Percentiles rank a stretch among this genome's conserved stretches.
phyloP scores from a whole-genome alignment of 2,888 invertebrate species.

The Limenitis camilla region DNA sequence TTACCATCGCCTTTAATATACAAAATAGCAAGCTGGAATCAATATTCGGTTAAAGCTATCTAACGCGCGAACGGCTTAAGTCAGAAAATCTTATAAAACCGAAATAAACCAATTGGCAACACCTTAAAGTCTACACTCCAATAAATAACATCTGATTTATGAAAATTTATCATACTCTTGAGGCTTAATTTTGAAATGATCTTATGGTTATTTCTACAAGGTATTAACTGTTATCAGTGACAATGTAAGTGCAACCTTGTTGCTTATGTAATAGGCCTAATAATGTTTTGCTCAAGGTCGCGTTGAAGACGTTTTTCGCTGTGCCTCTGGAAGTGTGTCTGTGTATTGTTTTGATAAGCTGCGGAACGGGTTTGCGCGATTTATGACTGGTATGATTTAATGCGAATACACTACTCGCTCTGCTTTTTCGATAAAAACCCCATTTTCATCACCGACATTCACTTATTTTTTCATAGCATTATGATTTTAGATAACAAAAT shows the following conservation, averaged over 20 bases:
- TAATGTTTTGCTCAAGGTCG: slow-evolving; percentile 33
- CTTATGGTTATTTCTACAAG: slow-evolving; percentile 35
- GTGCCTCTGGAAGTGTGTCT: slow-evolving; percentile 65
- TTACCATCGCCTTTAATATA: slow-evolving; percentile 22
- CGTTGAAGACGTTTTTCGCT: slow-evolving; percentile 52
- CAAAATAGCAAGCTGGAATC: slow-evolving; percentile 23
- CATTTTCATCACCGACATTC: slow-evolving; percentile 57
- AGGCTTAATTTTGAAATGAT: slow-evolving; percentile 73
- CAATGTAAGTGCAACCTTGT: slow-evolving; percentile 51
- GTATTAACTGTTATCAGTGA: slow-evolving; percentile 34
- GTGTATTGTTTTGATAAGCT: slow-evolving; percentile 76
- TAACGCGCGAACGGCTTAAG: slow-evolving; percentile 48
- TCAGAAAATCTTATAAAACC: slow-evolving; percentile 46
- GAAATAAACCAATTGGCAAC: slow-evolving; percentile 66
- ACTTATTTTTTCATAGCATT: slow-evolving; percentile 21
- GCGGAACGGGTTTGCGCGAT: slow-evolving; percentile 71
- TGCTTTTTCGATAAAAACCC: slow-evolving; percentile 64
- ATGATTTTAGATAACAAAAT: slow-evolving; percentile 18
- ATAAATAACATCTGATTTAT: slow-evolving; percentile 72
- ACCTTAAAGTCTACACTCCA: slow-evolving; percentile 70
- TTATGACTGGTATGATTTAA: slow-evolving; percentile 73
- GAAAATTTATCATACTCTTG: slow-evolving; percentile 72
- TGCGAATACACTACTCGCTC: slow-evolving; percentile 70
- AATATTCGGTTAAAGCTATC: slow-evolving; percentile 42
- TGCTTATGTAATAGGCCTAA: slow-evolving; percentile 38